These are phyloP conservation scores for Nasonovia ribisnigri DNA, from an alignment of 2,888 invertebrate species.

Conservation along the genomic window DNA sequence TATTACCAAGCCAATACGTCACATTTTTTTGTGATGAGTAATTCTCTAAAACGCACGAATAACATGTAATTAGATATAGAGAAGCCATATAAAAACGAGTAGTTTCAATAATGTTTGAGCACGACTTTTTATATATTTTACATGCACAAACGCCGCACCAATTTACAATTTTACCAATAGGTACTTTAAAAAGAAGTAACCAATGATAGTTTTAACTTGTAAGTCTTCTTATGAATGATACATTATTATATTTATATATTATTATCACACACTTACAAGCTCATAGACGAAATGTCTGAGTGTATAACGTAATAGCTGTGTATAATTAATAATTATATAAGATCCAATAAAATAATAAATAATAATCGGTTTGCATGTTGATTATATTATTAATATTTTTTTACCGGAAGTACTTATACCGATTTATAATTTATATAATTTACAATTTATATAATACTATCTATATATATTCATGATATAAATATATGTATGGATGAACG, in stretches of 20 bases:
- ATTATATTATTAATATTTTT: background rate
- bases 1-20: background rate
- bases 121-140: background rate
- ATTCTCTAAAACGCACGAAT: background rate
- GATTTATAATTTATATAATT: background rate
- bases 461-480: background rate
- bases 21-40: background rate
- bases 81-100: background rate
- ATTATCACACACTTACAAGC: background rate
- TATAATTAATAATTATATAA: background rate
- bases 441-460: background rate
- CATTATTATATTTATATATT: background rate
- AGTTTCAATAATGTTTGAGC: background rate
- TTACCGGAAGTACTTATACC: background rate
- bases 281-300: background rate
- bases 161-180: background rate
- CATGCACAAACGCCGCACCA: background rate
- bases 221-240: background rate
- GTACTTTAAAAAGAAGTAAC: background rate
- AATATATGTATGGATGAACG: too few relatives aligned
- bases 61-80: background rate
- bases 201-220: background rate
- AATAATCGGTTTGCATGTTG: background rate
- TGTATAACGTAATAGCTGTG: background rate
- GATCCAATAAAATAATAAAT: constrained; percentile 12